These are phyloP conservation scores for Craniophora ligustri DNA, from an alignment of 2,888 invertebrate genomes.

Conservation along the genomic window DNA sequence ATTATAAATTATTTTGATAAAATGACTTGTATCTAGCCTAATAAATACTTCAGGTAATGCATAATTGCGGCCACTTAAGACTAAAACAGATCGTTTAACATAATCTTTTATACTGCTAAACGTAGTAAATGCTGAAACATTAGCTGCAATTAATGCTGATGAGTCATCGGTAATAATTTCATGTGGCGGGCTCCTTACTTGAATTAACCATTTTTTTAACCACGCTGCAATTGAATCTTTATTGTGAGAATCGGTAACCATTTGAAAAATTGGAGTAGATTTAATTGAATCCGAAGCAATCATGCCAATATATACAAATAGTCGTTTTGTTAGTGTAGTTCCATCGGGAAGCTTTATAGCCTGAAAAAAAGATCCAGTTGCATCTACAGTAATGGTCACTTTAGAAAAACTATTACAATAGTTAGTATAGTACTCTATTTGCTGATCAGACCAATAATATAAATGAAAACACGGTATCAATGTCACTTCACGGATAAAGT, in stretches of 20 bases:
- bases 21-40: conserved; percentile 21
- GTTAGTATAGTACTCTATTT: conserved; percentile 41
- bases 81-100: conserved; percentile 33
- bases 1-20: conserved; percentile 30
- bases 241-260: conserved; percentile 41
- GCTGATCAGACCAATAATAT: conserved; percentile 42
- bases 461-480: conserved; percentile 41
- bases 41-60: conserved; percentile 34
- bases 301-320: conserved; percentile 41
- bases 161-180: conserved; percentile 44
- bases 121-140: conserved; percentile 31
- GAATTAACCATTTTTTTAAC: conserved; percentile 40
- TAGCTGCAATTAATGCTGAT: conserved; percentile 36
- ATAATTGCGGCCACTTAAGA: conserved; percentile 33
- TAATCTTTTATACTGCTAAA: conserved; percentile 36
- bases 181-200: conserved; percentile 36
- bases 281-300: conserved; percentile 35
- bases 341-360: conserved; percentile 38
- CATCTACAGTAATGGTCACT: conserved; percentile 42
- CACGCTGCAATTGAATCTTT: conserved; percentile 36
- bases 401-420: conserved; percentile 33
- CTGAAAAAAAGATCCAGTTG: conserved; percentile 41
- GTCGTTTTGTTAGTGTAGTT: conserved; percentile 36
- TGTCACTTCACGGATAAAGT: conserved; percentile 40
- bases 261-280: conserved; percentile 40